phyloP scores from a whole-genome alignment of 2,113 vertebrate species.

The Pseudorectes ferrugineus region DNA sequence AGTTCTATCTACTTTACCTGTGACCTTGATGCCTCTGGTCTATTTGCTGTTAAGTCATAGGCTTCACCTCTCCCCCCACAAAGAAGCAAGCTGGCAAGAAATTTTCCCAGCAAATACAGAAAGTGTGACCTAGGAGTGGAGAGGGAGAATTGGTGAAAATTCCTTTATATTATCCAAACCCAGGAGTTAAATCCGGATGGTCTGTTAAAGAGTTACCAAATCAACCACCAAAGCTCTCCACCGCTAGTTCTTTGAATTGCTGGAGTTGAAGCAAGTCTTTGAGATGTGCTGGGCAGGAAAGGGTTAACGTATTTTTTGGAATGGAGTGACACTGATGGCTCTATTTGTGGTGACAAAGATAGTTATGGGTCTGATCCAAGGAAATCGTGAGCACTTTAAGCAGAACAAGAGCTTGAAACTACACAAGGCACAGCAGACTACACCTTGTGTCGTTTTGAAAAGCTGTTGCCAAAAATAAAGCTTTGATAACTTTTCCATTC shows the following conservation, averaged over 20 bases:
- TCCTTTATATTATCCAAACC: neutral
- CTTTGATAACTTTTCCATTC: neutral
- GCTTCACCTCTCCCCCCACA: neutral
- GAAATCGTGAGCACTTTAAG: neutral
- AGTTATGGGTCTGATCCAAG: neutral
- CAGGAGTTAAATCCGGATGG: neutral
- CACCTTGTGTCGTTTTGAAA: neutral
- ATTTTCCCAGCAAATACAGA: neutral
- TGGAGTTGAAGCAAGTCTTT: neutral
- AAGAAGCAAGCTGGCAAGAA: neutral
- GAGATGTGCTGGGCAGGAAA: neutral
- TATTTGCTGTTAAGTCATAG: neutral
- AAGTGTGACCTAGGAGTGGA: neutral
- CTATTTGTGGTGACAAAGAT: neutral
- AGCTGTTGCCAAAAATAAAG: conserved; percentile 9
- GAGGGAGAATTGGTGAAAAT: neutral
- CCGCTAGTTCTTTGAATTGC: neutral
- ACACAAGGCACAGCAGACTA: neutral
- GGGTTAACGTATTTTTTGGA: conserved; percentile 38
- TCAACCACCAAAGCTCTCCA: neutral
- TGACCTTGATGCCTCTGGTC: neutral
- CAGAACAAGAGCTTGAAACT: neutral
- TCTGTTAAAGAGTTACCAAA: neutral
- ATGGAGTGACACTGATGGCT: neutral
- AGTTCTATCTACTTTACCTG: neutral